These are phyloP conservation scores for Volucella inflata DNA, from an alignment of 2,888 invertebrate genomes.

Conservation along the genomic window DNA sequence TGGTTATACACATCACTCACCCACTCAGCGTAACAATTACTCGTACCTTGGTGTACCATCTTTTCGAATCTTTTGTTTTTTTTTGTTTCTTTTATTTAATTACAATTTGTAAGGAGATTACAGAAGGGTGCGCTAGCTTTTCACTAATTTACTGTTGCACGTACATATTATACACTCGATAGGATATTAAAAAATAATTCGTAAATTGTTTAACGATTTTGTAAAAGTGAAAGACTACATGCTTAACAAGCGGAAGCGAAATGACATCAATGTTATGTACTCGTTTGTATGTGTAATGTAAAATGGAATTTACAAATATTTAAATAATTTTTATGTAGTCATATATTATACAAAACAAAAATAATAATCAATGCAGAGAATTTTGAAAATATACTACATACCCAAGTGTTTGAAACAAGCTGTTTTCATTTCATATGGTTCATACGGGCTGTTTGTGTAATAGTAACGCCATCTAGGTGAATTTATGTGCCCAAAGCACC, in stretches of 20 bases:
- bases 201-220: conserved; percentile 43
- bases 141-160: conserved; percentile 22
- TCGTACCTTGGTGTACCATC: neutral
- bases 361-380: conserved; percentile 56
- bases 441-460: too few species aligned
- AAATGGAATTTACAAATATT: conserved; percentile 28
- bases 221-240: conserved; percentile 58
- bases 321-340: conserved; percentile 35
- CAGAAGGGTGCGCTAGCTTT: neutral
- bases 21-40: neutral
- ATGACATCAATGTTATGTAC: neutral
- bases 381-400: conserved; percentile 57
- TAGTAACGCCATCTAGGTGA: too few species aligned
- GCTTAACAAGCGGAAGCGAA: conserved; percentile 38
- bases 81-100: neutral
- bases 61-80: conserved; percentile 7
- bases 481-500: too few species aligned
- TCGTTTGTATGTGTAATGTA: conserved; percentile 23
- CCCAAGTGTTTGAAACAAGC: conserved; percentile 20
- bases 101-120: neutral
- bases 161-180: conserved; percentile 38
- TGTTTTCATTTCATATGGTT: conserved; percentile 14
- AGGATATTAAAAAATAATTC: conserved; percentile 30
- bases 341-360: conserved; percentile 16
- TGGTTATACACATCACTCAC: conserved; percentile 17